Conservation (phyloP, 2,888 invertebrate species). For the Merodon equestris region DNA sequence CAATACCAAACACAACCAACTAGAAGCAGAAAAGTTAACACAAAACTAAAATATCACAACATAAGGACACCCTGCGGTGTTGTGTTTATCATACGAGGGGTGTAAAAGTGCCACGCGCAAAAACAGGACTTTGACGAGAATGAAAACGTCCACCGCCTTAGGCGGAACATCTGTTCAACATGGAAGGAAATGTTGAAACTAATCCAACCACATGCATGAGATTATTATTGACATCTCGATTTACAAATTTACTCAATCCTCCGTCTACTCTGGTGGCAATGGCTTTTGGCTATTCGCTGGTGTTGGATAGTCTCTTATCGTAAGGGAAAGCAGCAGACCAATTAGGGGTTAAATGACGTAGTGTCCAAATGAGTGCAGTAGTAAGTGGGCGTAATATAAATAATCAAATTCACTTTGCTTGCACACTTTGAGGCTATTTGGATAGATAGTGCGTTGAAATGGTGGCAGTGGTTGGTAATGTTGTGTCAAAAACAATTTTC, state of each 20-base stretch:
- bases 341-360: slow-evolving; percentile 49
- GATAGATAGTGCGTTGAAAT: background rate
- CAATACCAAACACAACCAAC: slow-evolving; percentile 16
- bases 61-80: slow-evolving; percentile 62
- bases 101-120: slow-evolving; percentile 21
- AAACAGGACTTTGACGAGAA: slow-evolving; percentile 23
- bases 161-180: slow-evolving; percentile 71
- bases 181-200: slow-evolving; percentile 45
- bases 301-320: background rate
- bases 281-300: no score
- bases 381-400: slow-evolving; percentile 53
- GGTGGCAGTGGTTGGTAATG: no score
- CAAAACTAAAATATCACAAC: slow-evolving; percentile 46
- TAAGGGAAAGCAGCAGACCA: slow-evolving; percentile 19
- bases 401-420: slow-evolving; percentile 57
- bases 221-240: slow-evolving; percentile 68
- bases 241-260: slow-evolving; percentile 46
- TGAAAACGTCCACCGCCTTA: slow-evolving; percentile 44
- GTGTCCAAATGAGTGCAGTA: slow-evolving; percentile 15
- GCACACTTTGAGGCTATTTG: slow-evolving; percentile 32
- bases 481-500: no score
- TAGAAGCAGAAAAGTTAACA: slow-evolving; percentile 22
- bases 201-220: slow-evolving; percentile 70
- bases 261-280: no score
- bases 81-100: slow-evolving; percentile 60